Base-by-base conservation (phyloP, 2,113 vertebrate species). In the Hippocampus barbouri region DNA sequence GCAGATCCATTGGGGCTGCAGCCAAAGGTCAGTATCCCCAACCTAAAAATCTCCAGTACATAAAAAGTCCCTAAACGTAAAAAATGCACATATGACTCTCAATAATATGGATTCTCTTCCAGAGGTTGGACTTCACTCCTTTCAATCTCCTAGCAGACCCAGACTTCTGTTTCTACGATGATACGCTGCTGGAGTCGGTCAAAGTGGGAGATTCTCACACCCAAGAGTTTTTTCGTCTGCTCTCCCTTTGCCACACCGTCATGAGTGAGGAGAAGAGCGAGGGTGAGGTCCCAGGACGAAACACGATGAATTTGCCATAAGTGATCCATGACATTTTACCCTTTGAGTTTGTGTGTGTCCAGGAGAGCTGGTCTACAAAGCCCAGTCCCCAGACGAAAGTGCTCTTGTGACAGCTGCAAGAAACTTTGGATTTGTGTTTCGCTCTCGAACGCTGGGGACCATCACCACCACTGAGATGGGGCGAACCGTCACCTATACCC, bases 361-460 rank as follows among this genome's bases (percentile, higher is more conserved):
- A 97, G 96, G 95, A 70, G 93, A 94, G 80, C 79, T 98, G 57
- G 73, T 93, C 41, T 98, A 98, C 82, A 97, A 98, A 82, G 96
- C 96, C 41, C 96, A 97, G 90, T 97, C 96, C 34, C 96, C 96
- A 0, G 96, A 98, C 0, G 96, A 98, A 83, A 94, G 95, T 0
- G 96, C 96, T 0, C 81, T 98, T 69, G 96, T 98, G 63, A 95
- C 94, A 0, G 96, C 96, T 0, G 94, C 96, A 63, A 91, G 96
- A 20, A 97, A 96, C 81, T 97, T 98, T 0, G 95, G 96, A 7
- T 98, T 97, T 0, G 95, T 97, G 21, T 97, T 98, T 85, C 94
- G 94, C 8, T 94, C 94, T 3, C 94, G 96, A 27, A 97, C 95
- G 0, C 96, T 96, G 0, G 89, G 94, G 57, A 97, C 95, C 0